These are phyloP conservation scores for Drosophila neocordata DNA, from an alignment of 1,140 invertebrate genomes.

Conservation along the genomic window DNA sequence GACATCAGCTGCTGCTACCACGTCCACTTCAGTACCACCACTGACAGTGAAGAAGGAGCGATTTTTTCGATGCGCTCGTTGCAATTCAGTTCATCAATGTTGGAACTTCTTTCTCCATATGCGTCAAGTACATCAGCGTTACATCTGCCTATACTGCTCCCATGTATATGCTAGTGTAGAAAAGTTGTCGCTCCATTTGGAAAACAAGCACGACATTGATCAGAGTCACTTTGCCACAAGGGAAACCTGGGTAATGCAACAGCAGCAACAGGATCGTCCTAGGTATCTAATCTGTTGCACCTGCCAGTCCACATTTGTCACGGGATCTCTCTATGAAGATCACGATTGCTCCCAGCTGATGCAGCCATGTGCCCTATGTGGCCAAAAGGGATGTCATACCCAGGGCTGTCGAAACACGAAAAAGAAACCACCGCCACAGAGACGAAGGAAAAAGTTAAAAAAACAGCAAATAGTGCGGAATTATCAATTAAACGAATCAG, in stretches of 20 bases:
- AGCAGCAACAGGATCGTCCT: constrained; percentile 69
- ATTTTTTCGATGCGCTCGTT: constrained; percentile 90
- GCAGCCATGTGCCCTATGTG: constrained; percentile 68
- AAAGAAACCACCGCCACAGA: constrained; percentile 17
- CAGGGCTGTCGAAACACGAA: constrained; percentile 64
- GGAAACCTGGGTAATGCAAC: constrained; percentile 84
- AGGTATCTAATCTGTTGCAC: constrained; percentile 90
- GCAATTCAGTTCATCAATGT: constrained; percentile 91
- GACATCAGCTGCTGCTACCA: not conserved
- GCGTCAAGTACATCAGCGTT: constrained; percentile 89
- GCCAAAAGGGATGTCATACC: constrained; percentile 58
- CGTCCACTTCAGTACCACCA: constrained; percentile 28
- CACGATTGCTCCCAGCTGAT: constrained; percentile 86
- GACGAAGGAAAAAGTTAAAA: constrained; percentile 10
- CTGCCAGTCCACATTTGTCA: constrained; percentile 89
- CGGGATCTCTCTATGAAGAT: constrained; percentile 88
- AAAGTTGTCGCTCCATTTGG: constrained; percentile 88
- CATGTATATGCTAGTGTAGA: constrained; percentile 91
- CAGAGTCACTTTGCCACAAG: constrained; percentile 85
- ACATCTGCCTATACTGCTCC: constrained; percentile 91
- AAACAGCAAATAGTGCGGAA: constrained; percentile 8
- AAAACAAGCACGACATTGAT: constrained; percentile 89
- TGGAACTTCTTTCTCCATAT: constrained; percentile 93
- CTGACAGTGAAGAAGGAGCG: constrained; percentile 43
- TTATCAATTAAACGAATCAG: not conserved